These are phyloP conservation scores for Agrotis segetum DNA, from an alignment of 2,888 invertebrate species.

Conservation along the genomic window DNA sequence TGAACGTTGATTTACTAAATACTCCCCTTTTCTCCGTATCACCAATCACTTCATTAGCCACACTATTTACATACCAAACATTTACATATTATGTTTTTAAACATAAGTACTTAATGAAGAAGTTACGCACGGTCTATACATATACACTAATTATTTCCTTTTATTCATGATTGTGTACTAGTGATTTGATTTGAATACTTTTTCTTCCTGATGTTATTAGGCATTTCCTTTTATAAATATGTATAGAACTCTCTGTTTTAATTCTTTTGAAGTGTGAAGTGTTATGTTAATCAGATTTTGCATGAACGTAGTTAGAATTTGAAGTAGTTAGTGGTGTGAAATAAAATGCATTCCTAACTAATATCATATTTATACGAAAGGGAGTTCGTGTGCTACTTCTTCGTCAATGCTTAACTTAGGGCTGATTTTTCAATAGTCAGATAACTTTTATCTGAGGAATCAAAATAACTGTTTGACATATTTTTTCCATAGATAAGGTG, in stretches of 20 bases:
- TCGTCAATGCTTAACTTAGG: too few species aligned
- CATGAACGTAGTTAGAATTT: not conserved
- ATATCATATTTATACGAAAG: too few species aligned
- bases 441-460: too few species aligned
- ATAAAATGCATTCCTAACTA: not conserved
- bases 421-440: too few species aligned
- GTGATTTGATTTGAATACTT: slow-evolving; percentile 37
- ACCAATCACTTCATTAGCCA: not conserved
- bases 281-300: not conserved
- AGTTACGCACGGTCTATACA: slow-evolving; percentile 4
- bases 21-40: not conserved
- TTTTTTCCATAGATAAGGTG: too few species aligned
- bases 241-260: slow-evolving; percentile 33
- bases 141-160: slow-evolving; percentile 18
- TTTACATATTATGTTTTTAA: not conserved
- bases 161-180: slow-evolving; percentile 32
- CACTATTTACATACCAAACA: slow-evolving; percentile 10
- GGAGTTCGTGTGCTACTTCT: too few species aligned
- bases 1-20: not conserved
- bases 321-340: not conserved
- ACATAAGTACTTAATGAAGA: slow-evolving; percentile 4
- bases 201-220: slow-evolving; percentile 41
- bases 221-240: slow-evolving; percentile 43
- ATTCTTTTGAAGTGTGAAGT: slow-evolving; percentile 11
- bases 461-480: too few species aligned